Base-by-base conservation (phyloP, 2,888 invertebrate genomes). In the Agelastica alni region DNA sequence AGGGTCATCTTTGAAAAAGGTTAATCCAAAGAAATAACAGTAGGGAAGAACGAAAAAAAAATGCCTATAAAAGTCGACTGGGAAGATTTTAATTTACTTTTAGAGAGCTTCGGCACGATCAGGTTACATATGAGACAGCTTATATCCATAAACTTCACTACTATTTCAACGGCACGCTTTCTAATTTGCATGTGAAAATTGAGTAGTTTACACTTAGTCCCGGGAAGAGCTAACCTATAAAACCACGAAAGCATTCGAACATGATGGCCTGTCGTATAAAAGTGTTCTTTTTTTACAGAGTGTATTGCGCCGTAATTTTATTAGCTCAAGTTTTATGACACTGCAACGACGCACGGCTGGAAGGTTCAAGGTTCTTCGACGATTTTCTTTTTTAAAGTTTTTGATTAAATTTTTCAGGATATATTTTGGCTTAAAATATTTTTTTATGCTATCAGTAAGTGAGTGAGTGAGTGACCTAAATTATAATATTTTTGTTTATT, bases 141-240 rank as follows among this genome's bases (percentile, higher is more conserved):
- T 22, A 54, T 17, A 32, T 32, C 41, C 52, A 53, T 56, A 58
- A 58, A 64, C 62, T 63, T 65, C 63, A 61, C 63, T 62, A 63
- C 62, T 60, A 64, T 65, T 68, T 67, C 61, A 66, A 51, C 54
- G 44, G 46, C 59, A 51, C 58, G 59, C 63, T 61, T 58, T 56
- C 58, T 58, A 65, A 68, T 68, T 67, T 68, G 63, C 66, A 67
- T 66, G 63, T 60, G 66, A 62, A 67, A 68, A 68, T 67, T 67
- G 67, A 66, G 64, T 60, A 60, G 62, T 64, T 63, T 53, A 56
- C 41, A 32, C 31, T 14, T 41, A 52, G 44, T 22, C 30, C 14
- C 41, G 46, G 26, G n/a, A 14, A 43, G 12, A 43, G 14, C 43
- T 10, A n/a, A 28, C 28, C 16, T 28, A 10, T 41, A 22, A 13